Base-by-base conservation (phyloP, 2,888 invertebrate species). In the Mythimna lalbum region DNA sequence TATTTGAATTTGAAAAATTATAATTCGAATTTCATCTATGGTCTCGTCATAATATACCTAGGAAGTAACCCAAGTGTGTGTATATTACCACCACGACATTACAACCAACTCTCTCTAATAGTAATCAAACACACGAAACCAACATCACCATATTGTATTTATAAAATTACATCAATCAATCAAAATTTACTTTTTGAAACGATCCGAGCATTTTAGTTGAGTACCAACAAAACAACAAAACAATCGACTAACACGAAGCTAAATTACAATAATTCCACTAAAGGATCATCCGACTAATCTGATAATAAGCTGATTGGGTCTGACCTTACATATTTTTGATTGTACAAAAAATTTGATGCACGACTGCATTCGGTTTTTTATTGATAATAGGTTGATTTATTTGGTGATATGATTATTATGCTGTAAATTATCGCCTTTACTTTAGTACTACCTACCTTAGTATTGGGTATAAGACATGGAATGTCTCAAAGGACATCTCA, bases 251-350 rank as follows among this genome's bases (percentile, higher is more conserved):
- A 85, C 84, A 80, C 82, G 85, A 81, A 74, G 60, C 69, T 82
- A 91, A 92, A 92, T 92, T 92, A 92, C 91, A 80, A 90, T 92
- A 91, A 92, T 92, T 90, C 88, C 74, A 75, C 76, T 81, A 83
- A 88, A 88, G 86, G 87, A 87, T 88, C 86, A 88, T 81, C 84
- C 78, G 80, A 85, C 89, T 92, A 92, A 92, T 92, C 90, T 86
- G 91, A 91, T 92, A 92, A 92, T 91, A 73, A 86, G 65, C 70
- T 76, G 88, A 90, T 88, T 87, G 86, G 84, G 63, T 78, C 4
- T 73, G 80, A 80, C 86, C 85, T 85, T 83, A 85, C 82, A 86
- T 88, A 89, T 86, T 89, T n/a, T 86, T 83, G 82, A 85, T 76
- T 75, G 68, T 27, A 75, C 63, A 69, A 80, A 81, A 78, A 74